These are phyloP conservation scores for Uloborus plumipes DNA, from an alignment of 2,888 invertebrate genomes.

Conservation along the genomic window DNA sequence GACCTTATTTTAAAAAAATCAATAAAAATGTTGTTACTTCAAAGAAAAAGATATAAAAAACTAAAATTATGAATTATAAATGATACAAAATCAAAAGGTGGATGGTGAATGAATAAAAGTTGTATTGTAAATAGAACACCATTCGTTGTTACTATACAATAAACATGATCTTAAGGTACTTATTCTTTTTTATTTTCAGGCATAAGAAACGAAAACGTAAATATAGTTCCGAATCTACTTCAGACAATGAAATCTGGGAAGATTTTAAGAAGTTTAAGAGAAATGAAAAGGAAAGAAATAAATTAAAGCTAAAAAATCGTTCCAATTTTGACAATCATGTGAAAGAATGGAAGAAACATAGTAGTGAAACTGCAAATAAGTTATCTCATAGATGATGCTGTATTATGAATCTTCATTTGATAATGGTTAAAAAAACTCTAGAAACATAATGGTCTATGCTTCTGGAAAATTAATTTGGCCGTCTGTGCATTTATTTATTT, in stretches of 20 bases:
- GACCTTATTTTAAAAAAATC: too few relatives aligned
- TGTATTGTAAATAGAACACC: not conserved
- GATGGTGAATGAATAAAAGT: not conserved
- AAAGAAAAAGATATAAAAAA: too few relatives aligned
- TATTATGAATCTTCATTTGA: too few relatives aligned
- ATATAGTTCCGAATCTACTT: constrained; percentile 6
- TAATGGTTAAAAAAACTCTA: too few relatives aligned
- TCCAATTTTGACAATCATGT: constrained; percentile 35
- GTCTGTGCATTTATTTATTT: too few relatives aligned
- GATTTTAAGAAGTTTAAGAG: constrained; percentile 42
- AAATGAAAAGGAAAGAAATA: constrained; percentile 18
- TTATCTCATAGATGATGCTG: not conserved
- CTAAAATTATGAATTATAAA: too few relatives aligned
- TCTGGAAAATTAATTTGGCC: too few relatives aligned
- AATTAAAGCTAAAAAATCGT: constrained; percentile 7
- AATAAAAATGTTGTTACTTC: too few relatives aligned
- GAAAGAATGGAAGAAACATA: constrained; percentile 38
- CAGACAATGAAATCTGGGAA: constrained; percentile 46
- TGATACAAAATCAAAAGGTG: not conserved
- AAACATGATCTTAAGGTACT: not conserved
- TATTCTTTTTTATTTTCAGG: constrained; percentile 10
- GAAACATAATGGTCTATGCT: too few relatives aligned
- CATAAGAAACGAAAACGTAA: constrained; percentile 39
- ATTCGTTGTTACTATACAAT: not conserved
- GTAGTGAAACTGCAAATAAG: not conserved